Percentiles rank a stretch among this genome's conserved stretches.
Evolutionary conservation across 2,797 vertebrate genomes (phyloP).

Genomic region (Poeciliopsis gracilis): DNA sequence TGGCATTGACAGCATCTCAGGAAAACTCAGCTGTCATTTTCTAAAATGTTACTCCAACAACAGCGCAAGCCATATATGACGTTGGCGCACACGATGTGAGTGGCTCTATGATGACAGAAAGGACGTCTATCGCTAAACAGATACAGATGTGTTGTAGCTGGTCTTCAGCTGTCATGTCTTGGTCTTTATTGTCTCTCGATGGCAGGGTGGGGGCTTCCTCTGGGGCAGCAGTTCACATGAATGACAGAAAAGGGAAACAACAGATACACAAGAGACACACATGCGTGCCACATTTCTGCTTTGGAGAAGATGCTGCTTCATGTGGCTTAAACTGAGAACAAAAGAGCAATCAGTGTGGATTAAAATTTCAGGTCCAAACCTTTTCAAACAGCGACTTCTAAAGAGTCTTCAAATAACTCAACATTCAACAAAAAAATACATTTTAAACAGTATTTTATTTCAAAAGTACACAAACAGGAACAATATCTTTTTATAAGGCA

Average conservation of each 20-base stretch:
- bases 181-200: slow-evolving; percentile 61
- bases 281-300: slow-evolving; percentile 38
- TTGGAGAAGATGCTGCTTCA: slow-evolving; percentile 36
- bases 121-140: slow-evolving; percentile 57
- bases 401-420: slow-evolving; percentile 15
- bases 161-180: slow-evolving; percentile 52
- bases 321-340: slow-evolving; percentile 46
- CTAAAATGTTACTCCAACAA: slow-evolving; percentile 25
- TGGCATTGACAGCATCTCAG: slow-evolving; percentile 15
- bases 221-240: slow-evolving; percentile 39
- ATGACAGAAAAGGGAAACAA: slow-evolving; percentile 51
- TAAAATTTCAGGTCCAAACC: slow-evolving; percentile 27
- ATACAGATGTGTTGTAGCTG: slow-evolving; percentile 70
- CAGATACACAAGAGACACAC: slow-evolving; percentile 36
- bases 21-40: slow-evolving; percentile 22
- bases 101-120: slow-evolving; percentile 33
- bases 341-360: slow-evolving; percentile 26
- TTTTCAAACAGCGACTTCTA: slow-evolving; percentile 11
- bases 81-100: slow-evolving; percentile 12
- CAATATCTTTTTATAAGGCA: slow-evolving; percentile 90
- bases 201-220: slow-evolving; percentile 38
- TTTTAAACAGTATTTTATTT: slow-evolving; percentile 95
- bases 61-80: slow-evolving; percentile 11
- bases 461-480: slow-evolving; percentile 95
- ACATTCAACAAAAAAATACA: slow-evolving; percentile 26